Percentiles rank a stretch among this genome's conserved stretches.
phyloP scores from a whole-genome alignment of 2,888 invertebrate genomes.

The Brachyptera risi region DNA sequence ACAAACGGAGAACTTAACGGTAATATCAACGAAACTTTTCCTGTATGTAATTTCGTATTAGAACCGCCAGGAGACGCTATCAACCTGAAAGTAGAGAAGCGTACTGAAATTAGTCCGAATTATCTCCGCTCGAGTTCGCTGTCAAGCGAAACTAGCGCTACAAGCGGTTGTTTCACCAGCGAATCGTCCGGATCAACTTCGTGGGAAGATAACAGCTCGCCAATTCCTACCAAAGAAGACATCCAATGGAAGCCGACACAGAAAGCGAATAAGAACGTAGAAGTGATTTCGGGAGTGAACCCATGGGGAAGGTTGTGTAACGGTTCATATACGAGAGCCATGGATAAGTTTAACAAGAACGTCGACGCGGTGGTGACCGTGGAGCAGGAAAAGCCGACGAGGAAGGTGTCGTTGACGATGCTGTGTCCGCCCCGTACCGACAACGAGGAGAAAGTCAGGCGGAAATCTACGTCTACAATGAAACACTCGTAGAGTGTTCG shows the following conservation, averaged over 20 bases:
- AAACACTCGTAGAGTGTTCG: too few species aligned
- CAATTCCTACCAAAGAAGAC: background rate
- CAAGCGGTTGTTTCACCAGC: slow-evolving; percentile 41
- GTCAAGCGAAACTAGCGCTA: slow-evolving; percentile 34
- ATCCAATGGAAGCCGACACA: background rate
- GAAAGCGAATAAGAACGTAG: slow-evolving; percentile 26
- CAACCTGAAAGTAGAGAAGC: background rate
- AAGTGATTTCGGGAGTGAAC: background rate
- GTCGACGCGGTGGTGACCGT: too few species aligned
- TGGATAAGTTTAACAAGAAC: slow-evolving; percentile 45
- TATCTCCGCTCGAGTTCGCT: slow-evolving; percentile 34
- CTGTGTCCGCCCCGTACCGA: background rate
- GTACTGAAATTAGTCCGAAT: slow-evolving; percentile 3
- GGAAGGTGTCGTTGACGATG: slow-evolving; percentile 1
- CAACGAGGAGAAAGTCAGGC: slow-evolving; percentile 23
- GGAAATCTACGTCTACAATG: slow-evolving; percentile 30
- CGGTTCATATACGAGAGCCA: slow-evolving; percentile 47
- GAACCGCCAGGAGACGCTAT: background rate
- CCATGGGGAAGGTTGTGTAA: slow-evolving; percentile 46
- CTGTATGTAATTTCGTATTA: slow-evolving; percentile 3
- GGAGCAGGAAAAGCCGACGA: slow-evolving; percentile 26
- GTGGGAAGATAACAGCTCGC: slow-evolving; percentile 40
- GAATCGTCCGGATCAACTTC: slow-evolving; percentile 40
- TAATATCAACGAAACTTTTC: too few species aligned
- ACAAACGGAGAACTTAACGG: too few species aligned